Percentiles rank a stretch among this genome's conserved stretches.
These are phyloP conservation scores for Grantiella picta DNA, from an alignment of 2,113 vertebrate genomes.

Conservation along the genomic window DNA sequence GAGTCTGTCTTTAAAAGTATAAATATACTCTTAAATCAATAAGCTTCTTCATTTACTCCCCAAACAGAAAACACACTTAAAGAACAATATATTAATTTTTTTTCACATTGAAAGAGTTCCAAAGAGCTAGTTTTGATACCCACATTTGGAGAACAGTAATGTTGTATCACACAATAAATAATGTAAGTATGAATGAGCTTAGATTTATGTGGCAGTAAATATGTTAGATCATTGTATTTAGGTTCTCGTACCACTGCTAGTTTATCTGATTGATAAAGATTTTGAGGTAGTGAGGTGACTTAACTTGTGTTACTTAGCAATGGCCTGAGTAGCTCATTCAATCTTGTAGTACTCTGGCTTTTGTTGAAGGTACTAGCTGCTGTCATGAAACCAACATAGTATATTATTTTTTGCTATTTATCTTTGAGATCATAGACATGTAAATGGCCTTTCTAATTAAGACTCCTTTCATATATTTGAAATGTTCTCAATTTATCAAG, in stretches of 20 bases:
- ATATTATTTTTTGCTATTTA: neutral
- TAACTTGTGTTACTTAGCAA: neutral
- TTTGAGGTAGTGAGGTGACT: neutral
- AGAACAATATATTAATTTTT: neutral
- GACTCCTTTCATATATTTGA: neutral
- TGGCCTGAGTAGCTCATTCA: neutral
- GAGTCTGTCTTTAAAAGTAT: neutral
- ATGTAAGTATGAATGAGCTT: neutral
- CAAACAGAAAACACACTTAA: neutral
- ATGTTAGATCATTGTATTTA: neutral
- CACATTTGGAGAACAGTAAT: neutral
- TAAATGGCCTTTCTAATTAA: neutral
- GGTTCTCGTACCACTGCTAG: neutral
- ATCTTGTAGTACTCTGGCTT: neutral
- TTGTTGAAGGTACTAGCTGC: neutral
- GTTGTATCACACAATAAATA: neutral
- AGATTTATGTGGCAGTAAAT: neutral
- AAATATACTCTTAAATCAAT: neutral
- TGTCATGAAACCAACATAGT: neutral
- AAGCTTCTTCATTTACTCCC: neutral
- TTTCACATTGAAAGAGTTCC: neutral
- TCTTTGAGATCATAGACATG: neutral
- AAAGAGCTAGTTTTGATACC: neutral
- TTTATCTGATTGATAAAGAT: neutral
- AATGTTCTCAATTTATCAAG: neutral